A percentile compares a stretch with the other conserved stretches of the same genome.
Conservation (phyloP, 2,888 invertebrate genomes). For the Acholoe squamosa region DNA sequence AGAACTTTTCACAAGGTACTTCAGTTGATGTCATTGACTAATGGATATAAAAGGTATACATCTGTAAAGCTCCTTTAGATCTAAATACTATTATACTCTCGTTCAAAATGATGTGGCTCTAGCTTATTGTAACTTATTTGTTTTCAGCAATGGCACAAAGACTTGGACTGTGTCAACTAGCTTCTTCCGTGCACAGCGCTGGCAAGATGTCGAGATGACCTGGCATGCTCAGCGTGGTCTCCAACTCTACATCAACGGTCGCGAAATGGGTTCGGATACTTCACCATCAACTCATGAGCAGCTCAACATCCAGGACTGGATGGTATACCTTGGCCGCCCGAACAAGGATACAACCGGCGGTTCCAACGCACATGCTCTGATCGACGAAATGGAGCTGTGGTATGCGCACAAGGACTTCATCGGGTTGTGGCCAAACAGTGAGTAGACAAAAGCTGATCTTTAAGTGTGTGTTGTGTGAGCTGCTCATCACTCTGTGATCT, state of each 20-base stretch:
- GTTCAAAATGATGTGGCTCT: no score
- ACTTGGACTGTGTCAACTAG: slow-evolving; percentile 76
- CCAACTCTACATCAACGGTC: slow-evolving; percentile 76
- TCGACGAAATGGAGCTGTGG: slow-evolving; percentile 82
- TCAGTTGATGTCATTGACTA: no score
- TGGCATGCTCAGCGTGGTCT: slow-evolving; percentile 80
- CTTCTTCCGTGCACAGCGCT: slow-evolving; percentile 72
- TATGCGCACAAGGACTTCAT: slow-evolving; percentile 73
- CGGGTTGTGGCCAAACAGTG: slow-evolving; percentile 47
- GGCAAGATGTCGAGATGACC: slow-evolving; percentile 80
- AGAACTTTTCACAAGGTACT: no score
- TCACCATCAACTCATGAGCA: not conserved
- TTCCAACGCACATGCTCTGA: slow-evolving; percentile 72
- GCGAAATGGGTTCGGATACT: slow-evolving; percentile 67
- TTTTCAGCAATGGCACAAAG: slow-evolving; percentile 66
- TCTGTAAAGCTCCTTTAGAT: no score
- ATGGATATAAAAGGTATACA: no score
- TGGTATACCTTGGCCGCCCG: slow-evolving; percentile 46
- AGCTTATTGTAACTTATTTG: no score
- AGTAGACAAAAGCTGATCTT: not conserved
- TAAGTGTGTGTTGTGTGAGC: no score
- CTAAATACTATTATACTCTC: no score
- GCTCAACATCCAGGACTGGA: slow-evolving; percentile 55
- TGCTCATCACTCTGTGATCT: no score
- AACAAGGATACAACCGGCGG: not conserved